Evolutionary conservation across 1,140 invertebrate species (phyloP).

Genomic region (Meteorus sp.): DNA sequence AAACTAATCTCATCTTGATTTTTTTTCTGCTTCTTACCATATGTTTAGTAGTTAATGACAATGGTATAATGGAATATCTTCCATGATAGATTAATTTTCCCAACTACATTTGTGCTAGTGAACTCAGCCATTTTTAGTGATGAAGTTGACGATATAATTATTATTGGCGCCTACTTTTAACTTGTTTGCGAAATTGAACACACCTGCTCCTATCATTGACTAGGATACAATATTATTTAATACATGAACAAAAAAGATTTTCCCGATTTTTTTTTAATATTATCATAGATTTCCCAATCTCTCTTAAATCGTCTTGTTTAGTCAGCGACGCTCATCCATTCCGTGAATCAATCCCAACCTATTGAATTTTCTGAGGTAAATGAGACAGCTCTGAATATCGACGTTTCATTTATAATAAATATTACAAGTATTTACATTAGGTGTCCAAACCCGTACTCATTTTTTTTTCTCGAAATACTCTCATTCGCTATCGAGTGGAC

Average conservation of each 20-base stretch:
- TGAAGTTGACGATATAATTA: constrained; percentile 52
- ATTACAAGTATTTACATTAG: constrained; percentile 58
- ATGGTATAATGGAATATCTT: constrained; percentile 41
- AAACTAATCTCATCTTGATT: constrained; percentile 12
- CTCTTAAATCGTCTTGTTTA: constrained; percentile 1
- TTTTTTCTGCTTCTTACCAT: constrained; percentile 27
- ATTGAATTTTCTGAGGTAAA: constrained; percentile 11
- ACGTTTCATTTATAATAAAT: constrained; percentile 50
- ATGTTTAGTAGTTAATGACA: constrained; percentile 41
- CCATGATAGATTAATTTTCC: constrained; percentile 39
- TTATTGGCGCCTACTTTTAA: constrained; percentile 21
- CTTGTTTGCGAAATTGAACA: constrained; percentile 29
- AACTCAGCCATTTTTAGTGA: constrained; percentile 41
- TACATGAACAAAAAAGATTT: too few species aligned
- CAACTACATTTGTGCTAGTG: constrained; percentile 24
- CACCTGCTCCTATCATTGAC: constrained; percentile 47
- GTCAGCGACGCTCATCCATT: constrained; percentile 11
- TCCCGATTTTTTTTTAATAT: too few species aligned
- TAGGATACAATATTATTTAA: constrained; percentile 48
- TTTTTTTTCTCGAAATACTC: not conserved
- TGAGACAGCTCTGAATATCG: constrained; percentile 14
- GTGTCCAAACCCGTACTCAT: constrained; percentile 17
- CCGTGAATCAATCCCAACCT: constrained; percentile 14
- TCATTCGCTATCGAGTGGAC: not conserved
- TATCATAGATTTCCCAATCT: too few species aligned